Conservation (phyloP, 1,140 invertebrate genomes). For the Myzus persicae region DNA sequence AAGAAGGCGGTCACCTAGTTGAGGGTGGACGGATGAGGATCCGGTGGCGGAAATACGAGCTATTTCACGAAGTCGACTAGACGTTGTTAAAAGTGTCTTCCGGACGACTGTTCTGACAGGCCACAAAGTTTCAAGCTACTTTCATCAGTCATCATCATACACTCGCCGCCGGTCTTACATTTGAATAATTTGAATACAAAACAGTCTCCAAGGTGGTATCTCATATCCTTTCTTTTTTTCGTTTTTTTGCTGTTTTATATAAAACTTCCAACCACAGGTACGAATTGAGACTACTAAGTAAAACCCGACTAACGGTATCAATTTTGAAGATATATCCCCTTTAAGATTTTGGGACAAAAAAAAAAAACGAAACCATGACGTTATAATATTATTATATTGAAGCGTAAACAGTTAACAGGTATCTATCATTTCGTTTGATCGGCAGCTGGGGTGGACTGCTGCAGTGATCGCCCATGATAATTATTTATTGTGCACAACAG, state of each 20-base stretch:
- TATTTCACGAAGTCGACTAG: neutral
- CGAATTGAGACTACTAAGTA: too few relatives aligned
- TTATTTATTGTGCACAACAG: neutral
- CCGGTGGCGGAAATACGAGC: neutral
- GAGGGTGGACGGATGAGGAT: neutral
- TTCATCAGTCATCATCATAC: neutral
- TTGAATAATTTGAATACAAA: neutral
- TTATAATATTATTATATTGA: too few relatives aligned
- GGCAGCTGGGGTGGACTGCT: neutral
- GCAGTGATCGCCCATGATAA: neutral
- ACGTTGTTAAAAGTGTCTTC: neutral
- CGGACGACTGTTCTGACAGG: neutral
- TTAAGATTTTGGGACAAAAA: neutral
- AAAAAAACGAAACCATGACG: neutral
- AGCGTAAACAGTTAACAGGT: too few relatives aligned
- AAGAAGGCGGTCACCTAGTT: neutral
- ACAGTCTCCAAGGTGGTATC: neutral
- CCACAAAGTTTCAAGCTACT: neutral
- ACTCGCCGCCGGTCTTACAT: neutral
- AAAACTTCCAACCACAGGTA: too few relatives aligned
- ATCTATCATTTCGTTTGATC: too few relatives aligned
- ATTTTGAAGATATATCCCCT: neutral
- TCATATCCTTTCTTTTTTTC: too few relatives aligned
- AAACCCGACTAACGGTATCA: neutral
- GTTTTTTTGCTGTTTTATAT: too few relatives aligned